Evolutionary conservation across 2,888 invertebrate species (phyloP).

Genomic region (Flabesymbios commensalis): DNA sequence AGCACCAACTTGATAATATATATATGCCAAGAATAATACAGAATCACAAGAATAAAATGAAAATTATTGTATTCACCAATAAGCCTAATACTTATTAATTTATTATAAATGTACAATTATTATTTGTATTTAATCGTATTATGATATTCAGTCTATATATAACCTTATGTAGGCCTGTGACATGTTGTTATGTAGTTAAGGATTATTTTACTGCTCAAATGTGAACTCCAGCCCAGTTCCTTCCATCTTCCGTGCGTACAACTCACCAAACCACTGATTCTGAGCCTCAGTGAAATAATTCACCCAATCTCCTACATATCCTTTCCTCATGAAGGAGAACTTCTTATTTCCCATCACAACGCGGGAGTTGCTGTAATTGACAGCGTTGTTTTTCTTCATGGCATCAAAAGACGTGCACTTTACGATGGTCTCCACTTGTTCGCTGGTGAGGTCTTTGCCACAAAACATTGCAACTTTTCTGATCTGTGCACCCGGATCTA

Average conservation of each 20-base stretch:
- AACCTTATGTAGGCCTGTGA: too few species aligned
- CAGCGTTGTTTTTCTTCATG: conserved; percentile 11
- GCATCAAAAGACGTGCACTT: conserved; percentile 3
- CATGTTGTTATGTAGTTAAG: too few species aligned
- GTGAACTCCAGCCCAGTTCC: too few species aligned
- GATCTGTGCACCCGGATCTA: conserved; percentile 8
- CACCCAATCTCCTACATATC: conserved; percentile 11
- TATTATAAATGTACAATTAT: too few species aligned
- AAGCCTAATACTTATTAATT: too few species aligned
- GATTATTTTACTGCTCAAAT: too few species aligned
- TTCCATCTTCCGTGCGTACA: not conserved
- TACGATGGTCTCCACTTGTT: conserved; percentile 9
- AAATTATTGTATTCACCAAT: too few species aligned
- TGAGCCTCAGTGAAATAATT: conserved; percentile 15
- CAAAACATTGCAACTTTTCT: conserved; percentile 16
- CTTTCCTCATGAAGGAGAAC: conserved; percentile 14
- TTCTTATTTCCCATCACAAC: not conserved
- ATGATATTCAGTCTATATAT: too few species aligned
- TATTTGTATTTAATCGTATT: too few species aligned
- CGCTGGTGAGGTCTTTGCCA: conserved; percentile 5
- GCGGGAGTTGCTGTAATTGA: conserved; percentile 1
- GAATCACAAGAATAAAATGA: too few species aligned
- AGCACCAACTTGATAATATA: too few species aligned
- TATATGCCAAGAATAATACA: too few species aligned
- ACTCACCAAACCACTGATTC: not conserved